These are phyloP conservation scores for Agrenia bidenticulata DNA, from an alignment of 2,888 invertebrate genomes.

Conservation along the genomic window DNA sequence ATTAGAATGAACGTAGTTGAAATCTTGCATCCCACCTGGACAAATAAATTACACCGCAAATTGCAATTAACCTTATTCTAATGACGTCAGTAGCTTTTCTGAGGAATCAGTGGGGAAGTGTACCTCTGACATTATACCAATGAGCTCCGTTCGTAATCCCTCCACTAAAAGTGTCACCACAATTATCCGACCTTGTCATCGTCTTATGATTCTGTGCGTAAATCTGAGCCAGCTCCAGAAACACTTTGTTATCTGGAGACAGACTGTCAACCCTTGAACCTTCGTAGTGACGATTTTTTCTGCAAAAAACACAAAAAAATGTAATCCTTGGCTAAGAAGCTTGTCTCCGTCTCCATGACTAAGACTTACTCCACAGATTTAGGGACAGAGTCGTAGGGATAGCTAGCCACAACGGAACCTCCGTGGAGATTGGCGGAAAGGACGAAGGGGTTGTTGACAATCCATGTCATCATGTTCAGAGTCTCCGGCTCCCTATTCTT, in stretches of 20 bases:
- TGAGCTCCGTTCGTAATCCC: constrained; percentile 90
- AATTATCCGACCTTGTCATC: constrained; percentile 70
- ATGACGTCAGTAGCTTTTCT: background rate
- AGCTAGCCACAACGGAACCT: constrained; percentile 96
- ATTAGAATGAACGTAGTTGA: constrained; percentile 92
- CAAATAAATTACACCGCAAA: constrained; percentile 46
- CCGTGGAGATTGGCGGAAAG: constrained; percentile 93
- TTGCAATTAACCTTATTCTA: background rate
- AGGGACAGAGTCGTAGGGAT: constrained; percentile 75
- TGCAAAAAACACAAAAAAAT: constrained; percentile 40
- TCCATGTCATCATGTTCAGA: constrained; percentile 83
- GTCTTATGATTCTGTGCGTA: constrained; percentile 74
- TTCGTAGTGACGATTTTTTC: constrained; percentile 59
- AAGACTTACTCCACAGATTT: constrained; percentile 30
- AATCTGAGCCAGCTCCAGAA: constrained; percentile 72
- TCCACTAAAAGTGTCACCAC: constrained; percentile 70
- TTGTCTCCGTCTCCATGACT: too few relatives aligned
- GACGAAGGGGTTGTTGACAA: constrained; percentile 81
- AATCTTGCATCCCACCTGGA: constrained; percentile 96
- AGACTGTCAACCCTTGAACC: constrained; percentile 67
- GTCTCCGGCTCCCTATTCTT: constrained; percentile 81
- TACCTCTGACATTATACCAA: constrained; percentile 84
- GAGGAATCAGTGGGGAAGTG: background rate
- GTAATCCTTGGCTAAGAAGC: background rate
- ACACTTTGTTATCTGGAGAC: constrained; percentile 79